Base-by-base conservation (phyloP, 2,113 vertebrate genomes). In the Eudorcas thomsonii region DNA sequence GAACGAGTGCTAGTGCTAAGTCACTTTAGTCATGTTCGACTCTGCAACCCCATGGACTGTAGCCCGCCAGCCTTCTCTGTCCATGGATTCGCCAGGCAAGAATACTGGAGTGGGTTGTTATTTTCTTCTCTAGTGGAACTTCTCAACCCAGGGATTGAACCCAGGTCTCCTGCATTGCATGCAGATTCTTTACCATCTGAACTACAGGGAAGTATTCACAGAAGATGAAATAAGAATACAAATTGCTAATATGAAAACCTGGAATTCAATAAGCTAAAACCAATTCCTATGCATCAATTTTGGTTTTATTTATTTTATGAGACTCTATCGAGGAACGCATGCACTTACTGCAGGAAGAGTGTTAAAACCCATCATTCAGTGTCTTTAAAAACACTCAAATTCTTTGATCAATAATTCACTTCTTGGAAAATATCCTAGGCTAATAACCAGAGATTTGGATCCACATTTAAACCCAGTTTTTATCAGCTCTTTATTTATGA, bases 361-460 rank as follows among this genome's bases (percentile, higher is more conserved):
- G 28, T 55, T 67, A 23, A 77, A 85, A 45, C 26, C 26, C 59
- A 33, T 16, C 39, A 54, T 17, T 16, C 86, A 78, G 12, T 55
- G 26, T 48, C 52, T 82, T 88, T 71, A 92, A 92, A 90, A 88
- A 26, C 21, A 88, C 48, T 54, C 45, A 84, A 33, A 59, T 87
- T 94, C 59, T 87, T 94, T 60, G 52, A 80, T 71, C 19, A 54
- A 13, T 82, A 14, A 64, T 64, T 67, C 11, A 57, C 45, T 62
- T 83, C 60, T 89, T 97, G 39, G 90, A 85, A 88, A 92, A 57
- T 95, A 90, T 59, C 67, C 50, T 90, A 89, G 83, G 62, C 33
- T 33, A 30, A 52, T 80, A 80, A 54, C 39, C 13, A 88, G 59
- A 80, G 45, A 39, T 48, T 15, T 67, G 33, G 30, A 50, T 25